Conservation (phyloP, 92 coral and sea anemone genomes). For the Porites rus region DNA sequence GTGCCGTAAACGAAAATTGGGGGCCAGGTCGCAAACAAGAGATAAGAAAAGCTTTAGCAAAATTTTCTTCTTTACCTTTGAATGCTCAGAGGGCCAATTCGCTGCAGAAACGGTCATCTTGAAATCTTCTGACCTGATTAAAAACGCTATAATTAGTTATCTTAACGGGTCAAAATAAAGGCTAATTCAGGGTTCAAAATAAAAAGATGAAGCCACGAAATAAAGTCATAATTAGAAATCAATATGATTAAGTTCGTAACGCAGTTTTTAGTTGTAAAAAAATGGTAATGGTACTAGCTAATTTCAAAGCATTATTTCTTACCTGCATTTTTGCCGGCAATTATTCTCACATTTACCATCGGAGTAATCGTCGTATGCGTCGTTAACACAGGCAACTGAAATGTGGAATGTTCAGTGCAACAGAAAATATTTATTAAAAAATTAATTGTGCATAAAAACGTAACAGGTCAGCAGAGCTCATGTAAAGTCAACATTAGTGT, state of each 20-base stretch:
- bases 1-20: background rate
- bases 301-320: background rate
- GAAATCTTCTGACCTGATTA: constrained; percentile 53
- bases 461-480: background rate
- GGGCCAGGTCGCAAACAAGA: no score
- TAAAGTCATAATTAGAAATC: no score
- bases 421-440: background rate
- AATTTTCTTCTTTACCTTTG: constrained; percentile 37
- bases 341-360: constrained; percentile 30
- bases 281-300: no score
- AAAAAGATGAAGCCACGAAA: no score
- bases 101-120: constrained; percentile 59
- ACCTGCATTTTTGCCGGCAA: constrained; percentile 65
- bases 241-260: no score
- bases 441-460: background rate
- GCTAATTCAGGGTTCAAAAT: no score
- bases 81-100: constrained; percentile 66
- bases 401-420: background rate
- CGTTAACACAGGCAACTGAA: constrained; percentile 43
- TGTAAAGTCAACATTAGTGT: no score
- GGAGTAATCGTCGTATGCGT: constrained; percentile 13
- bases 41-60: no score
- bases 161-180: no score
- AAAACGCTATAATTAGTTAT: background rate
- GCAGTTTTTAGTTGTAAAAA: no score